A percentile compares a stretch with the other conserved stretches of the same genome.
These are phyloP conservation scores for Flexamia atlantica DNA, from an alignment of 2,888 invertebrate species.

Conservation along the genomic window DNA sequence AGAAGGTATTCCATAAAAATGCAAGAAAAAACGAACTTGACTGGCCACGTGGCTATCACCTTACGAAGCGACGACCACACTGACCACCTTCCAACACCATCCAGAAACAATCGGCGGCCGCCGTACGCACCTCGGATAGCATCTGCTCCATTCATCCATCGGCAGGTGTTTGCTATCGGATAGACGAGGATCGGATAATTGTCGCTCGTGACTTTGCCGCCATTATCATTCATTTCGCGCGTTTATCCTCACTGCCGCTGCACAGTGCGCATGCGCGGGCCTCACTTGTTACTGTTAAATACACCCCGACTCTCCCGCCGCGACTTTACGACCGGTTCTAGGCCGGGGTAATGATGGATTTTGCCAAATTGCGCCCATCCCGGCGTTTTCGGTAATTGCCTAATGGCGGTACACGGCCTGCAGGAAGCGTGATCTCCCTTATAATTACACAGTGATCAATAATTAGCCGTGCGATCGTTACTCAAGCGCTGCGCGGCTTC, in stretches of 20 bases:
- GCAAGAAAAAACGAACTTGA: too few relatives aligned
- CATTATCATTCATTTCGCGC: constrained; percentile 41
- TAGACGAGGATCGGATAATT: not conserved
- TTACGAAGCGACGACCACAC: too few relatives aligned
- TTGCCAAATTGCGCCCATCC: constrained; percentile 44
- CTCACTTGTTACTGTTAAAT: constrained; percentile 43
- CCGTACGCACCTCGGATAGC: not conserved
- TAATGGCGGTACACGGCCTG: not conserved
- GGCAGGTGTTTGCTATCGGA: constrained; percentile 44
- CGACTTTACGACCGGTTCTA: constrained; percentile 35
- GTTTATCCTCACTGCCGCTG: constrained; percentile 30
- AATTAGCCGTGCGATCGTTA: constrained; percentile 8
- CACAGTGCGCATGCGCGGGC: not conserved
- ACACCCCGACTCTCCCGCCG: not conserved
- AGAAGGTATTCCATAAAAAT: too few relatives aligned
- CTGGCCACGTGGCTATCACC: too few relatives aligned
- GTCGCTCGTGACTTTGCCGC: constrained; percentile 22
- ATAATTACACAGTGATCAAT: constrained; percentile 21
- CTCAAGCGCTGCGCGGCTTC: not conserved
- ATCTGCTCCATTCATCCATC: constrained; percentile 43
- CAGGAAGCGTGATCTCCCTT: constrained; percentile 18
- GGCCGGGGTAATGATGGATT: constrained; percentile 32
- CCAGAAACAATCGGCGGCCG: too few relatives aligned
- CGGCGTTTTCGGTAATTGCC: constrained; percentile 44
- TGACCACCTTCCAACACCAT: too few relatives aligned